Evolutionary conservation across 2,888 invertebrate genomes (phyloP), one percentile per base, ranked within the genome.

Genomic region (Deilephila elpenor): DNA sequence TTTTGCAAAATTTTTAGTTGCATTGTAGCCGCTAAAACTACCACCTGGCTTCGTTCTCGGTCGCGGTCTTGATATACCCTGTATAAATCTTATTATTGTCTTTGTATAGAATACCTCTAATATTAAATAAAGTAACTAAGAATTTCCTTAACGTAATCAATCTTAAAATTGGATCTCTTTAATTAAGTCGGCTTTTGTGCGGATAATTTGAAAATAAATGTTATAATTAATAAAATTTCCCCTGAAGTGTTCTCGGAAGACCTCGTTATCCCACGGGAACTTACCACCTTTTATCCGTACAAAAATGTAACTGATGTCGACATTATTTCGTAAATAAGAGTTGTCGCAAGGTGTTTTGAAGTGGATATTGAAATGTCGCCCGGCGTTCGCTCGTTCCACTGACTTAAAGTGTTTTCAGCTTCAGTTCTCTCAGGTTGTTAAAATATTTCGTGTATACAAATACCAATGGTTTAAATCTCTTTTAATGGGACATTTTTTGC

Each of bases 301-400:
- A 61, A 61, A 61, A 61, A 61, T 61, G 32, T 32, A 61, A 61
- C 34, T 32, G 61, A 61, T 61, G 56, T 56, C 56, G 56, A 56
- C 56, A 56, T 56, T 56, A 56, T 19, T 56, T 56, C 56, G 56
- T 59, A 59, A 59, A 59, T 59, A 59, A 62, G 62, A 37, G 19
- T 34, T 37, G 19, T 34, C 62, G 19, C 62, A 62, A 62, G 62
- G 62, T 37, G 62, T 62, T 62, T 34, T 62, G 8, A 34, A 62
- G 62, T 62, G 62, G 62, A n/a, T 62, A 62, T 62, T 34, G 62
- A 62, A 62, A 62, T 62, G 62, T 37, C 37, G 62, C 19, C 62
- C 34, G n/a, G 62, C 37, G 32, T 62, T 37, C 62, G 62, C 37
- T 62, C 62, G 62, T 37, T 62, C 34, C 62, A n/a, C n/a, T 8